These are phyloP conservation scores for Taphrorychus bicolor DNA, from an alignment of 2,888 invertebrate genomes.

Conservation along the genomic window DNA sequence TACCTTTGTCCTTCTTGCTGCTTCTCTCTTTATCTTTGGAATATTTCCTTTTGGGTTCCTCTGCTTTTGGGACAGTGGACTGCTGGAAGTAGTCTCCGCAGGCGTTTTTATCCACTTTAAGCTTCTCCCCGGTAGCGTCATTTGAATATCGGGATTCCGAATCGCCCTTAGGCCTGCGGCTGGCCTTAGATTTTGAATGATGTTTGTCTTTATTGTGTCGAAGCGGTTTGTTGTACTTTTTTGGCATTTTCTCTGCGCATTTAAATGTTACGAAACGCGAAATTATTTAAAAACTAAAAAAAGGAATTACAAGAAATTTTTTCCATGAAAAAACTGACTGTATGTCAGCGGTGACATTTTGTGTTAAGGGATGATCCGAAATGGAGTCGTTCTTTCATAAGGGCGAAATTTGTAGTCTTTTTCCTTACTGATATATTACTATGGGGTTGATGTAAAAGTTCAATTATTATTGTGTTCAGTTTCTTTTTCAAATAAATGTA, in stretches of 20 bases:
- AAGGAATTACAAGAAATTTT: not conserved
- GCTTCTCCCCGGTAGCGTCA: slow-evolving; percentile 16
- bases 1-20: not conserved
- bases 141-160: not conserved
- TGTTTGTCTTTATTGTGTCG: slow-evolving; percentile 25
- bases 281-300: not conserved
- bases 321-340: too few species aligned
- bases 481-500: slow-evolving; percentile 45
- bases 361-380: too few species aligned
- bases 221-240: slow-evolving; percentile 27
- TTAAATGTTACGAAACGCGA: not conserved
- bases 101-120: slow-evolving; percentile 21
- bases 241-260: slow-evolving; percentile 30
- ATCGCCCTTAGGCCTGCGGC: slow-evolving; percentile 8
- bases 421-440: too few species aligned
- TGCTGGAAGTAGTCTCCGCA: slow-evolving; percentile 25
- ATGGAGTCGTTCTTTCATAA: too few species aligned
- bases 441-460: too few species aligned
- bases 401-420: too few species aligned
- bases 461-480: too few species aligned
- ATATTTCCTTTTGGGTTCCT: not conserved
- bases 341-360: too few species aligned
- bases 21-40: not conserved
- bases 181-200: slow-evolving; percentile 13
- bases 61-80: not conserved